phyloP scores from a whole-genome alignment of 2,113 vertebrate species.

The Mesitornis unicolor region DNA sequence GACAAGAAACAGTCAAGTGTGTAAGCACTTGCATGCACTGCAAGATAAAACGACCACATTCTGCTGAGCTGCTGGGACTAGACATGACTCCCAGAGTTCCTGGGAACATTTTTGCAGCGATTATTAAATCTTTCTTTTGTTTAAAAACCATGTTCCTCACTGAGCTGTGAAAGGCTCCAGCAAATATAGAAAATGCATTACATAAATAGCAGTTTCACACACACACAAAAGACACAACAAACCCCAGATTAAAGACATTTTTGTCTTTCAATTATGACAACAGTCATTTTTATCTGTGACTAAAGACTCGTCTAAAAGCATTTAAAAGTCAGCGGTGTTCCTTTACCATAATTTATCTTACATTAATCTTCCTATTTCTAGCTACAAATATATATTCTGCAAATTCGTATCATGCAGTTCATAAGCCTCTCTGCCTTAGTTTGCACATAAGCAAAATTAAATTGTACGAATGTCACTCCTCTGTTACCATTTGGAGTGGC shows the following conservation, averaged over 20 bases:
- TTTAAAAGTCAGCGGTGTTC: neutral
- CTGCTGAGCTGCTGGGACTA: neutral
- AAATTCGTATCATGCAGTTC: neutral
- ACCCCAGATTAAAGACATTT: neutral
- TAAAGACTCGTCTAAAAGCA: neutral
- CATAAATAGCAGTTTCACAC: neutral
- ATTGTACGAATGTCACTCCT: neutral
- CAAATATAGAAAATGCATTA: neutral
- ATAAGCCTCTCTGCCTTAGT: neutral
- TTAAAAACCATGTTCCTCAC: neutral
- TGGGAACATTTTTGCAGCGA: neutral
- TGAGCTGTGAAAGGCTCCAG: neutral
- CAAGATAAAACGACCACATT: neutral
- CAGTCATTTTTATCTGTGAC: neutral
- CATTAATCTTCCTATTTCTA: neutral
- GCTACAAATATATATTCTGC: neutral
- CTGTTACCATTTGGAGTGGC: conserved; percentile 11
- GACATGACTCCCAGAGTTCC: neutral
- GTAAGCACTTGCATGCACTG: accelerated
- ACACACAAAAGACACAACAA: neutral
- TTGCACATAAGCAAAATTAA: neutral
- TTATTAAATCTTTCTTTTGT: neutral
- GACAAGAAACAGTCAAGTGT: neutral
- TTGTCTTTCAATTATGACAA: neutral
- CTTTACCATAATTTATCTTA: neutral